Conservation (phyloP, 2,888 invertebrate species). For the Pheosia tremula region DNA sequence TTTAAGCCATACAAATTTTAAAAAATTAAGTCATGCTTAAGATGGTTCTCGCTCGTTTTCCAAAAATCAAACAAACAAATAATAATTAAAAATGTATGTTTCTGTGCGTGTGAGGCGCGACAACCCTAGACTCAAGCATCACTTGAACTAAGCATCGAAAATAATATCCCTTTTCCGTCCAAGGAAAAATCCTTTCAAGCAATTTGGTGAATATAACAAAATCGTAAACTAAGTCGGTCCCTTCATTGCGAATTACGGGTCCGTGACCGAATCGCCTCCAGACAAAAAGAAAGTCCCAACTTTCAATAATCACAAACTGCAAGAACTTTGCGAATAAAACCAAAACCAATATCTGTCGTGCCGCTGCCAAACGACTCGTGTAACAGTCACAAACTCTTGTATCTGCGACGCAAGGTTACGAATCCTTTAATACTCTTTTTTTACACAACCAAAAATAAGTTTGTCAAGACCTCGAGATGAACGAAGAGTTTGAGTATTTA, state of each 20-base stretch:
- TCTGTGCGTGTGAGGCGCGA: no score
- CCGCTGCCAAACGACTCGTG: slow-evolving; percentile 15
- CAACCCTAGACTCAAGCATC: slow-evolving; percentile 20
- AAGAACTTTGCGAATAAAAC: slow-evolving; percentile 56
- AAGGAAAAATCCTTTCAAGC: slow-evolving; percentile 35
- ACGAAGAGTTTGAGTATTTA: slow-evolving; percentile 50
- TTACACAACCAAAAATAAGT: slow-evolving; percentile 33
- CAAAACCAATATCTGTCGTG: slow-evolving; percentile 25
- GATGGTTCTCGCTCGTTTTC: no score
- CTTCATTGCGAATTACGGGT: slow-evolving; percentile 44
- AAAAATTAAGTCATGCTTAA: no score
- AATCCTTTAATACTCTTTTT: slow-evolving; percentile 17
- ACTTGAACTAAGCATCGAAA: slow-evolving; percentile 33
- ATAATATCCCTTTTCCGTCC: slow-evolving; percentile 32
- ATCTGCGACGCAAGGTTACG: slow-evolving; percentile 9
- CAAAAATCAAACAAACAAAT: no score
- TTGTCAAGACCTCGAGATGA: slow-evolving; percentile 29
- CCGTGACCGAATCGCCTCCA: slow-evolving; percentile 41
- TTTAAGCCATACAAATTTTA: no score
- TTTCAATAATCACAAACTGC: slow-evolving; percentile 57
- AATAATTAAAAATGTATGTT: no score
- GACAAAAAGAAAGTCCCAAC: slow-evolving; percentile 49
- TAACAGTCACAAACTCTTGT: slow-evolving; percentile 9
- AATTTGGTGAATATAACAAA: slow-evolving; percentile 51
- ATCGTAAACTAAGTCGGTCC: slow-evolving; percentile 44